Percentiles rank a stretch among this genome's conserved stretches.
Conservation (phyloP, 2,113 vertebrate genomes). For the Peromyscus leucopus region DNA sequence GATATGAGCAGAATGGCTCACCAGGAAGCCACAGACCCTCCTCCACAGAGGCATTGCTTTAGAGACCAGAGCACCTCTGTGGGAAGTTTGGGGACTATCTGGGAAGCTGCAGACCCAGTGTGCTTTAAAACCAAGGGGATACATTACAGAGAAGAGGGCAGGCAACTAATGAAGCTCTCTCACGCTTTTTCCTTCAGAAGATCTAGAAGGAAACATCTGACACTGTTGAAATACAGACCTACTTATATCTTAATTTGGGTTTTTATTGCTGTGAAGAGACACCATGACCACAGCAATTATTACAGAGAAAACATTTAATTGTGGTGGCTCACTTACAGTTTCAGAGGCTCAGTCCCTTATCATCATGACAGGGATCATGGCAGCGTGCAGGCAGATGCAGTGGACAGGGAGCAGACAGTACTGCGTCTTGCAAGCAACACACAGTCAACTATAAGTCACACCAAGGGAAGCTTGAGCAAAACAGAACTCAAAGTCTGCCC, state of each 20-base stretch:
- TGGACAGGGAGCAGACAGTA: no score
- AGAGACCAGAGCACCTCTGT: neutral
- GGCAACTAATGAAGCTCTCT: neutral
- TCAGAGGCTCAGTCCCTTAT: no score
- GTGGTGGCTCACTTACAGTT: no score
- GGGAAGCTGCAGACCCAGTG: neutral
- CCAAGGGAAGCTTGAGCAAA: no score
- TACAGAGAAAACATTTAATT: no score
- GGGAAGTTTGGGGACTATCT: neutral
- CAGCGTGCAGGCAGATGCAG: no score
- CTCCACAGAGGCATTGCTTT: neutral
- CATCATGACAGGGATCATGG: no score
- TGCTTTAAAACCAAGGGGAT: neutral
- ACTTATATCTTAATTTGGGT: neutral
- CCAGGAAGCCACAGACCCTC: neutral
- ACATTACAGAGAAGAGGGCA: neutral
- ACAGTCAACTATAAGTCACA: no score
- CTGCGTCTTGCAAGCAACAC: no score
- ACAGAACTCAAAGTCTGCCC: no score
- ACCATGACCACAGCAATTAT: no score
- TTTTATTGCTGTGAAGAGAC: no score
- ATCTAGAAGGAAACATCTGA: neutral
- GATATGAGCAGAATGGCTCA: neutral
- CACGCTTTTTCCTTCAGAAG: neutral
- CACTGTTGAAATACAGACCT: neutral